A percentile compares a stretch with the other conserved stretches of the same genome.
Conservation (phyloP, 2,113 vertebrate species). For the Dasypus novemcinctus region DNA sequence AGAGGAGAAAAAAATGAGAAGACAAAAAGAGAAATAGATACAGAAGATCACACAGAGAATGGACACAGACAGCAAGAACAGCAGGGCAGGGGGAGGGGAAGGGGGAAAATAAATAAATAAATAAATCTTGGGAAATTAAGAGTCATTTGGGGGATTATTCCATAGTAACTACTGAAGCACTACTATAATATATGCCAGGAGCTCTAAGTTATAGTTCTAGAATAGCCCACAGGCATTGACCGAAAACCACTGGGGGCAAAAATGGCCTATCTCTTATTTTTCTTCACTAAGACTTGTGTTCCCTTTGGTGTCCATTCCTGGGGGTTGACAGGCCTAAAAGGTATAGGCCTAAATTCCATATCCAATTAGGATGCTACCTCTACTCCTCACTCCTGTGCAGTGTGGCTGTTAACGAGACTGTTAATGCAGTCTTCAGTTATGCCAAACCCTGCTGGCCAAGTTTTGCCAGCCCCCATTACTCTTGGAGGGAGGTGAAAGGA, state of each 20-base stretch:
- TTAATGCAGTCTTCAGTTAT: not conserved
- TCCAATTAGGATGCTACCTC: not conserved
- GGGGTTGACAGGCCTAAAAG: not conserved
- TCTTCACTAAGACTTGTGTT: not conserved
- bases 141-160: not conserved
- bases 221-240: not conserved
- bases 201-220: not conserved
- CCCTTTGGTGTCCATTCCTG: not conserved
- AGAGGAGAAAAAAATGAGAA: too few species aligned
- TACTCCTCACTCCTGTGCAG: not conserved
- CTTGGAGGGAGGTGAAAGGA: not conserved
- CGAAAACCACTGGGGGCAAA: not conserved
- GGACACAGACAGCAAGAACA: too few species aligned
- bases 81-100: too few species aligned
- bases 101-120: too few species aligned
- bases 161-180: not conserved
- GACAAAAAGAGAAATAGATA: too few species aligned
- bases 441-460: not conserved
- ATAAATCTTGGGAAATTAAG: too few species aligned
- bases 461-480: not conserved
- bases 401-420: not conserved
- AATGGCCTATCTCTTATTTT: not conserved
- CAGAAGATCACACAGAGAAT: too few species aligned
- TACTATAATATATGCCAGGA: not conserved
- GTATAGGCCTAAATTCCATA: not conserved